A percentile compares a stretch with the other conserved stretches of the same genome.
Evolutionary conservation across 2,113 vertebrate species (phyloP).

Genomic region (Oriolus oriolus): DNA sequence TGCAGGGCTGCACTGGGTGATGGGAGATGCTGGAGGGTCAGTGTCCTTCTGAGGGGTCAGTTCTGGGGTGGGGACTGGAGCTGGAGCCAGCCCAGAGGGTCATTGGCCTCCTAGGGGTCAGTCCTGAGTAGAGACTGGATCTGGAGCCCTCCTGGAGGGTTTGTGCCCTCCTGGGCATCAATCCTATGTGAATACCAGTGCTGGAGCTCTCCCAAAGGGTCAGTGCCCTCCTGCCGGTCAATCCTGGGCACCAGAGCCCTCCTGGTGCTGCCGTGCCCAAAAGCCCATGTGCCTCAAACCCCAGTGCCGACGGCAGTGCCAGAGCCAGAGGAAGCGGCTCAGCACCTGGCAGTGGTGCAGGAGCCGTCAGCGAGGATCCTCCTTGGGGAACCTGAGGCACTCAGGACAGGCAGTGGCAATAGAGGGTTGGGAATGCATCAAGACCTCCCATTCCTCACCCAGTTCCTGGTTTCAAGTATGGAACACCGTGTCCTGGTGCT

Average conservation of each 20-base stretch:
- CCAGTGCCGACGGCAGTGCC: fast-evolving
- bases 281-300: neutral
- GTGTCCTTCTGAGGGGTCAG: neutral
- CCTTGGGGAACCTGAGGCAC: neutral
- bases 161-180: neutral
- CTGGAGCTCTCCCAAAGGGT: neutral
- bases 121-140: neutral
- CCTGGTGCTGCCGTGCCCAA: neutral
- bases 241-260: neutral
- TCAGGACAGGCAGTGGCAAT: neutral
- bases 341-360: fast-evolving
- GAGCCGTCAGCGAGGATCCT: neutral
- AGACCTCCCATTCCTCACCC: neutral
- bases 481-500: fast-evolving
- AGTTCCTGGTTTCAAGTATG: neutral
- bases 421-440: neutral
- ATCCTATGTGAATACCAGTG: neutral
- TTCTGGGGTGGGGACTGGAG: neutral
- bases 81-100: neutral
- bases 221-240: neutral
- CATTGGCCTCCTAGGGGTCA: neutral
- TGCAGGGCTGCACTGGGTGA: fast-evolving
- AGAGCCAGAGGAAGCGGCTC: fast-evolving
- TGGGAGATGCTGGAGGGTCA: neutral
- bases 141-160: neutral